Percentiles rank a stretch among this genome's conserved stretches.
Conservation (phyloP, 1,140 invertebrate genomes). For the Odontomachus brunneus region DNA sequence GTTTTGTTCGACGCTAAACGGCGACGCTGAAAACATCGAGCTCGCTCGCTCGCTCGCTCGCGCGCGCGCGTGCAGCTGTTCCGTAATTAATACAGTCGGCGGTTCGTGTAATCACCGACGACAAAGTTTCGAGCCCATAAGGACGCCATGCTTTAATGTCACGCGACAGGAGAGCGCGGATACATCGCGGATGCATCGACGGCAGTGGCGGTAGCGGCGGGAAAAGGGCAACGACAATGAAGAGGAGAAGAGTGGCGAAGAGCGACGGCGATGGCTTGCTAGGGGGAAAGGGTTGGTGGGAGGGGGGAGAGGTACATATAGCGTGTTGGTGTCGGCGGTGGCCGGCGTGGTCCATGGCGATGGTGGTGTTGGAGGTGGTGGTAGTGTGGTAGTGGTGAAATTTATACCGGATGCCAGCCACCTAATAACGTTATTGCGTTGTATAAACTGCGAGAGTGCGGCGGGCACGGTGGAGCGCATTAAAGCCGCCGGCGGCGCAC, state of each 20-base stretch:
- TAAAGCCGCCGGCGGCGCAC: constrained; percentile 76
- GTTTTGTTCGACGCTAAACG: constrained; percentile 50
- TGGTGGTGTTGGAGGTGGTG: neutral
- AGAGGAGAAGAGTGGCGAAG: constrained; percentile 56
- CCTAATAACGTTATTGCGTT: constrained; percentile 84
- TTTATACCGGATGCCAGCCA: constrained; percentile 83
- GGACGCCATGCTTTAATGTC: constrained; percentile 58
- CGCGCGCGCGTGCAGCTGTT: constrained; percentile 26
- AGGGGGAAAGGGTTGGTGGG: neutral
- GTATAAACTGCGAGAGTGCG: constrained; percentile 77
- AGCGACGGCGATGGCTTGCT: constrained; percentile 29
- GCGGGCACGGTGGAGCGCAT: constrained; percentile 74
- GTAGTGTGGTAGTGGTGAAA: constrained; percentile 75
- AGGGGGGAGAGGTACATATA: neutral
- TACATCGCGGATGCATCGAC: constrained; percentile 48
- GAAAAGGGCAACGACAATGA: constrained; percentile 55
- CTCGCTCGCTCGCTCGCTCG: constrained; percentile 33
- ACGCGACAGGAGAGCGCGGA: constrained; percentile 43
- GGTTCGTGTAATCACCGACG: constrained; percentile 58
- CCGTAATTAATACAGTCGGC: constrained; percentile 61
- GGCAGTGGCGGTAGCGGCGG: constrained; percentile 6
- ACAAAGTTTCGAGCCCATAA: constrained; percentile 60
- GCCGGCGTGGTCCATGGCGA: constrained; percentile 38
- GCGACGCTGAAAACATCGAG: constrained; percentile 18
- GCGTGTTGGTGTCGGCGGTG: constrained; percentile 39